phyloP scores from a whole-genome alignment of 92 coral and sea anemone genomes.

The Meandrina meandrites region DNA sequence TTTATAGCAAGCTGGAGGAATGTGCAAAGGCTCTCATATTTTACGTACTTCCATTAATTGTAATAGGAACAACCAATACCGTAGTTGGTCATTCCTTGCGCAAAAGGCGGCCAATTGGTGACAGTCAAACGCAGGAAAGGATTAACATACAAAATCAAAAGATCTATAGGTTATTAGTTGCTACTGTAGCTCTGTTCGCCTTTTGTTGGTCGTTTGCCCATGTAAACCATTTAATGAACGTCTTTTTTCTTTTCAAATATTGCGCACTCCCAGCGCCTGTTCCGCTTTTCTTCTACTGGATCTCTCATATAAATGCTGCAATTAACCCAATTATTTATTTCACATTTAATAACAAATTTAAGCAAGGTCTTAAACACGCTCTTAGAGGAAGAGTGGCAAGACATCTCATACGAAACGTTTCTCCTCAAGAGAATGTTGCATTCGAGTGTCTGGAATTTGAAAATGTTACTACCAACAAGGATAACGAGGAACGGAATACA shows the following conservation, averaged over 20 bases:
- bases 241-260: neutral
- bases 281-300: neutral
- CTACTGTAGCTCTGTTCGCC: slow-evolving; percentile 48
- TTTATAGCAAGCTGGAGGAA: neutral
- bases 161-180: slow-evolving; percentile 18
- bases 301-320: neutral
- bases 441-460: neutral
- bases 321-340: slow-evolving; percentile 1
- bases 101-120: slow-evolving; percentile 38
- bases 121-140: slow-evolving; percentile 27
- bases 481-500: neutral
- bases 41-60: neutral
- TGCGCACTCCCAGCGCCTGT: neutral
- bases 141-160: slow-evolving; percentile 39
- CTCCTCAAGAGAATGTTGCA: slow-evolving; percentile 1
- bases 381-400: neutral
- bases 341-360: slow-evolving; percentile 6
- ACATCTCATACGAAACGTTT: neutral
- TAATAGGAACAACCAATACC: neutral
- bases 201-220: slow-evolving; percentile 63
- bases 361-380: neutral
- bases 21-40: neutral
- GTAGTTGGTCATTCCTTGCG: neutral
- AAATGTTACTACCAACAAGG: neutral
- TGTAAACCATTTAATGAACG: slow-evolving; percentile 42